Evolutionary conservation across 23 tunicate genomes (phyloP).

Genomic region (Aplidium turbinatum): DNA sequence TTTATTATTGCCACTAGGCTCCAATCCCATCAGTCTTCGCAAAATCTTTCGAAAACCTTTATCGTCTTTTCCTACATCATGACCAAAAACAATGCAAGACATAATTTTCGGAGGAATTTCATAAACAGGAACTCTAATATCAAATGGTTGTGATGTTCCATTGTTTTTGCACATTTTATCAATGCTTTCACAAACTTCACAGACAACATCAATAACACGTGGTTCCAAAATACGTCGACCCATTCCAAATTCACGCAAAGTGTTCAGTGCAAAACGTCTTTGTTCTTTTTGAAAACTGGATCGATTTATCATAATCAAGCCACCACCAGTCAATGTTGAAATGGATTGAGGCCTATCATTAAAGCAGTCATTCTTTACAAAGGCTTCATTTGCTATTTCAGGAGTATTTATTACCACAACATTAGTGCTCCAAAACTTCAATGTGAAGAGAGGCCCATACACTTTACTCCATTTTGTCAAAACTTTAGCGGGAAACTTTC

Average conservation of each 20-base stretch:
- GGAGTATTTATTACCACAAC: no score
- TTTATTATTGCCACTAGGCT: constrained; percentile 7
- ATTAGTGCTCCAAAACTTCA: no score
- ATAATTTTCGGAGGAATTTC: constrained; percentile 31
- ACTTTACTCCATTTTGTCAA: no score
- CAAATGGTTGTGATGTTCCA: constrained; percentile 14
- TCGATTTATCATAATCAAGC: constrained; percentile 32
- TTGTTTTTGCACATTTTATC: constrained; percentile 1
- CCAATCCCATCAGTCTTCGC: background rate
- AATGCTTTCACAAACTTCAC: constrained; percentile 31
- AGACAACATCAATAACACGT: no score
- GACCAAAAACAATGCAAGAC: constrained; percentile 35
- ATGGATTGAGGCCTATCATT: constrained; percentile 23
- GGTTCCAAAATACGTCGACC: constrained; percentile 51
- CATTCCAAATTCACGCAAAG: constrained; percentile 64
- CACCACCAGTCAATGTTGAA: constrained; percentile 37
- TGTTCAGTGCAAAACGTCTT: constrained; percentile 44
- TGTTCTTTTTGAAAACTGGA: constrained; percentile 56
- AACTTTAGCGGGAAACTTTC: no score
- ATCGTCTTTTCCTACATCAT: constrained; percentile 23
- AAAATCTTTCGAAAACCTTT: constrained; percentile 29
- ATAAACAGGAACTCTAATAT: constrained; percentile 6
- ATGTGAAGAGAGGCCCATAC: no score
- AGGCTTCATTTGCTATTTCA: no score
- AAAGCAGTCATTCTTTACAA: no score